Evolutionary conservation across 2,797 vertebrate genomes (phyloP), one percentile per base, ranked within the genome.

Genomic region (Falco naumanni): DNA sequence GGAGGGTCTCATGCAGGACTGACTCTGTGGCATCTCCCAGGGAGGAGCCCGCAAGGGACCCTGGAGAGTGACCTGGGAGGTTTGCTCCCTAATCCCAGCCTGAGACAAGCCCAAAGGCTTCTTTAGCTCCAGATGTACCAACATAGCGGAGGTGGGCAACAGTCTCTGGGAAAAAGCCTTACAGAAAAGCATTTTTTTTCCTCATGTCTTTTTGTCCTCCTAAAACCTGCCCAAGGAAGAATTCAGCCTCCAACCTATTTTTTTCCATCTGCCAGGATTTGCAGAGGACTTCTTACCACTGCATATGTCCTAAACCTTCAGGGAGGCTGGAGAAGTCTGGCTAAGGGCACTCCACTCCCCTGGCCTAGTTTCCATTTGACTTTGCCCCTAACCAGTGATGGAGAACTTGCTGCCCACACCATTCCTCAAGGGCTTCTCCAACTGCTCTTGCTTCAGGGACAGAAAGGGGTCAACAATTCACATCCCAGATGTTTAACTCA

Each of bases 401-500:
- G 63, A 91, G 51, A 95, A 63, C 66, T 50, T 66, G 59, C 82
- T 21, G 53, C 72, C 68, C 39, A n/a, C 56, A 79, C 11, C 0
- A 2, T 16, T 86, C 43, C 43, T 90, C 75, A 64, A 68, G 41
- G 68, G 39, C 31, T 82, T 50, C 64, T 93, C 11, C 5, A 2
- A 13, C 50, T 41, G 69, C 37, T 92, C 29, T 71, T 80, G 71
- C 54, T 96, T 71, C 56, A 63, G 70, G 60, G 50, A 84, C n/a
- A 64, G 45, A 64, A 64, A 43, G 20, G 76, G 66, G 81, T 85
- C 86, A 94, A 78, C 51, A 53, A 89, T 34, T 53, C 53, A 93
- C 50, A 63, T 74, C 65, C 50, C 76, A 79, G 66, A 75, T 80
- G 74, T 95, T 97, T 88, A 92, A 94, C 80, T 82, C 82, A 57